phyloP scores from a whole-genome alignment of 2,888 invertebrate species.

The Labia minor region DNA sequence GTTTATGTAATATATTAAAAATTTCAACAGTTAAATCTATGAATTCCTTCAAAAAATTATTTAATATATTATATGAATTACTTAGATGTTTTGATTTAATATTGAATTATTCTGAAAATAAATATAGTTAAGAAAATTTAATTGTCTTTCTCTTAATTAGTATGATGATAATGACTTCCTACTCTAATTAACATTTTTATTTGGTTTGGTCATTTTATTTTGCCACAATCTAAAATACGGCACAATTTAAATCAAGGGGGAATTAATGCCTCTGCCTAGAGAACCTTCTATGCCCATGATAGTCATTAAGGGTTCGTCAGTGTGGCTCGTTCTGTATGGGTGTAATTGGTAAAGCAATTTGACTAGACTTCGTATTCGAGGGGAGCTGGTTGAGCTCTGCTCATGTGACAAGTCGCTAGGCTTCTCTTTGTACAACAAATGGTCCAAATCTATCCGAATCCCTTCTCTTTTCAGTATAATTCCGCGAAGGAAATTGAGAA shows the following conservation, averaged over 20 bases:
- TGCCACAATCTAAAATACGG: background rate
- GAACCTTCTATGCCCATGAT: background rate
- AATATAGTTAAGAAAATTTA: background rate
- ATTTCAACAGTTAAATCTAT: no score
- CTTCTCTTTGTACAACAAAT: constrained; percentile 15
- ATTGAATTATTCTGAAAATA: no score
- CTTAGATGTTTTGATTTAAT: no score
- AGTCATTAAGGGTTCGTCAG: constrained; percentile 2
- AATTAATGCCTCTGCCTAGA: background rate
- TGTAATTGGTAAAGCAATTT: constrained; percentile 13
- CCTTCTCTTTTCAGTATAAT: constrained; percentile 36
- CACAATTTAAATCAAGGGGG: constrained; percentile 3
- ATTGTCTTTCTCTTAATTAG: background rate
- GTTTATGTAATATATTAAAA: no score
- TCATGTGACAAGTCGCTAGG: background rate
- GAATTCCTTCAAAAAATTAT: no score
- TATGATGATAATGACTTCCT: no score
- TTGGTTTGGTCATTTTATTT: background rate
- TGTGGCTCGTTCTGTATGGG: background rate
- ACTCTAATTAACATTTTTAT: background rate
- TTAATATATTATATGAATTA: no score
- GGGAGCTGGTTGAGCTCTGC: background rate
- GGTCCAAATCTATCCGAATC: background rate
- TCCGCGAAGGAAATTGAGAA: constrained; percentile 40
- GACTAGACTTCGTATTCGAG: background rate